A percentile compares a stretch with the other conserved stretches of the same genome.
These are phyloP conservation scores for Boulengeromyrus knoepffleri DNA, from an alignment of 2,113 vertebrate species.

Conservation along the genomic window DNA sequence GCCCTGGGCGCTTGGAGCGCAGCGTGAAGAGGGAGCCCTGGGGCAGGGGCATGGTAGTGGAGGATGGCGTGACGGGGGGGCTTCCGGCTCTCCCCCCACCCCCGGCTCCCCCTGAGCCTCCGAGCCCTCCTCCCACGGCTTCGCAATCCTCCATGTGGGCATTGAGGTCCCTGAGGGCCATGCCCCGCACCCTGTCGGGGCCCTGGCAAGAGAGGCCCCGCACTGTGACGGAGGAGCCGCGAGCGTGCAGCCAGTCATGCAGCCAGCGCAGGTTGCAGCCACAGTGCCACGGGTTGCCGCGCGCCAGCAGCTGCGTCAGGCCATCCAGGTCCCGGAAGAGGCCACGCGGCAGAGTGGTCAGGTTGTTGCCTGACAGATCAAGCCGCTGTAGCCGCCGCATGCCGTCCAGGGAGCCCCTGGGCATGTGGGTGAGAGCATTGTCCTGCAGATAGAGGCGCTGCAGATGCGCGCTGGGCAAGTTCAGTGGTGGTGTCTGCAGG, in stretches of 20 bases:
- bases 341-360: conserved; percentile 79
- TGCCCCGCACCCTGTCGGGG: conserved; percentile 75
- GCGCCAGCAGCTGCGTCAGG: conserved; percentile 73
- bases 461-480: conserved; percentile 72
- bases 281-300: conserved; percentile 92
- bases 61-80: conserved; percentile 46
- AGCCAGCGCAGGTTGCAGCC: conserved; percentile 88
- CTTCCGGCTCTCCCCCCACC: conserved; percentile 40
- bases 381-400: conserved; percentile 75
- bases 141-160: conserved; percentile 84
- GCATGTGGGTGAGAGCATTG: conserved; percentile 85
- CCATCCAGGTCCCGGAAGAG: conserved; percentile 78
- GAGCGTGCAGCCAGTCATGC: conserved; percentile 75
- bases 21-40: conserved; percentile 83
- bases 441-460: conserved; percentile 85
- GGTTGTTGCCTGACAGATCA: conserved; percentile 89
- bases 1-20: conserved; percentile 69
- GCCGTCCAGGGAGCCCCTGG: conserved; percentile 67
- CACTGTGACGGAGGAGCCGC: conserved; percentile 75
- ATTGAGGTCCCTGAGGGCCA: conserved; percentile 73
- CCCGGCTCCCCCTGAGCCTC: conserved; percentile 38
- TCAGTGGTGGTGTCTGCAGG: conserved; percentile 74
- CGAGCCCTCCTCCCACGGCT: conserved; percentile 42
- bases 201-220: conserved; percentile 81
- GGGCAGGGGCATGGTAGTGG: conserved; percentile 65